Base-by-base conservation (phyloP, 2,797 vertebrate genomes). In the Alouatta caraya region DNA sequence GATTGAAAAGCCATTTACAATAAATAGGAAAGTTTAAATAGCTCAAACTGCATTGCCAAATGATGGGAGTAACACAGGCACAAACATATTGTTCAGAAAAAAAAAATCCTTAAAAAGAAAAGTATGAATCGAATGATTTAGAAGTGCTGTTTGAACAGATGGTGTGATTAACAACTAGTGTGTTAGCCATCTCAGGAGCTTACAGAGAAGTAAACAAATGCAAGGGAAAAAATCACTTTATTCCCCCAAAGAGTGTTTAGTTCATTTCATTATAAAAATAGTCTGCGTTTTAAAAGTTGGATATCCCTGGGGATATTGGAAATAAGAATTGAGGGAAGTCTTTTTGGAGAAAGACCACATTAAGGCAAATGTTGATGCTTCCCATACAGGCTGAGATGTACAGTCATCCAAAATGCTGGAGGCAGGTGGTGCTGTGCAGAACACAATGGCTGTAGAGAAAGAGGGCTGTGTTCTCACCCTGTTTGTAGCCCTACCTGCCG, bases 111-210 rank as follows among this genome's bases (percentile, higher is more conserved):
- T 98, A 98, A 98, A 98, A 98, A 97, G 98, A 98, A 98, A 98
- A 98, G 98, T 98, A 98, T 98, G 98, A 98, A 98, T 98, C 97
- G 97, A 99, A 98, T 98, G 98, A 98, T 98, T 98, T 98, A 98
- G 96, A 98, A 98, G 97, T 98, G 97, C 97, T 98, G 97, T 97
- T 98, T 48, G 98, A 99, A 98, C 99, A 99, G 99, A 99, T 99
- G 99, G 99, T 98, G 98, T 98, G 98, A 99, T 99, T 99, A 99
- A 98, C 99, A 99, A 98, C 99, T 98, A 98, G 98, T 97, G 98
- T 98, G 99, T 98, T 99, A 99, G 99, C 98, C 99, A 98, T 99
- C 99, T 98, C 98, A 98, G 98, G 99, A 99, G 98, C 98, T 98
- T 98, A 94, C 97, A 98, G 96, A 97, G 98, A 98, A 98, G 98